Conservation (phyloP, 2,113 vertebrate genomes). For the Heliornis fulica region DNA sequence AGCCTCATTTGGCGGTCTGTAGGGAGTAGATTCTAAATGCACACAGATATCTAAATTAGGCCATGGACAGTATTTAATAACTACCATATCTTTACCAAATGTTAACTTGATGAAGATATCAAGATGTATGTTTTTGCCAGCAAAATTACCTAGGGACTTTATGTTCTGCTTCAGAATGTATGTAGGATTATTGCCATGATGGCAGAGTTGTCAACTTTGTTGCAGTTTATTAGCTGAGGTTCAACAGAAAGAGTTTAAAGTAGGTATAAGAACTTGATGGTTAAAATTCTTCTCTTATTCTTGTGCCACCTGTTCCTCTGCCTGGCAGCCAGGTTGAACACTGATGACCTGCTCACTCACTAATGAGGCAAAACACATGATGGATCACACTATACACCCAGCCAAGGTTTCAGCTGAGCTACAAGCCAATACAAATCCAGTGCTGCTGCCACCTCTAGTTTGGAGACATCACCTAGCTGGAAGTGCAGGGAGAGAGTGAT, state of each 20-base stretch:
- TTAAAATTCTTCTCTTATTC: not conserved
- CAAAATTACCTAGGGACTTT: not conserved
- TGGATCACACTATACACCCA: not conserved
- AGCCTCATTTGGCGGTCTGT: not conserved
- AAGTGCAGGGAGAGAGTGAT: conserved; percentile 74
- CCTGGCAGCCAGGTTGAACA: not conserved
- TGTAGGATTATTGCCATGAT: too few relatives aligned
- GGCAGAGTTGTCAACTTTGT: not conserved
- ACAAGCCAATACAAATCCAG: not conserved
- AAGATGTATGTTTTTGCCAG: not conserved
- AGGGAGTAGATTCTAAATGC: not conserved
- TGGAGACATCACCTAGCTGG: not conserved
- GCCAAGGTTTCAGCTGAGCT: not conserved
- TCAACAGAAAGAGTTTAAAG: not conserved
- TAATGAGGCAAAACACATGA: not conserved
- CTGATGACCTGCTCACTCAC: not conserved
- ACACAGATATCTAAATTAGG: not conserved
- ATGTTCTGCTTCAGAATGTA: accelerated
- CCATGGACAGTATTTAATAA: not conserved
- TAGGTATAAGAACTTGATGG: not conserved
- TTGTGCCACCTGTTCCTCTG: accelerated
- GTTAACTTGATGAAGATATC: not conserved
- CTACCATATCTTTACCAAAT: not conserved
- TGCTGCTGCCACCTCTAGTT: not conserved
- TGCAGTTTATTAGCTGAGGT: not conserved